Evolutionary conservation across 2,888 invertebrate species (phyloP), one percentile per base, ranked within the genome.

Genomic region (Hesperia comma): DNA sequence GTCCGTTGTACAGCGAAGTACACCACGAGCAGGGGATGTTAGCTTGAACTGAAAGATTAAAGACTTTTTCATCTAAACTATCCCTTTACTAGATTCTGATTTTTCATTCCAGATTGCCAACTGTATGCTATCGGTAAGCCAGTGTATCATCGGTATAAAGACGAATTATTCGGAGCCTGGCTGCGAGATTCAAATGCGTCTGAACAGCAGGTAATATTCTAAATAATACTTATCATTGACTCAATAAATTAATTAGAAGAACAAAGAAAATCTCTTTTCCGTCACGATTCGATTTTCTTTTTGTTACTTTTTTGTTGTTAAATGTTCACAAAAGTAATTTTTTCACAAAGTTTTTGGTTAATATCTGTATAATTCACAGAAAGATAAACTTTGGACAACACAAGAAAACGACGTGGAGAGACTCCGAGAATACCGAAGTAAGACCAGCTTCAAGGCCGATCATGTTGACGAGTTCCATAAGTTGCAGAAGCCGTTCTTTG

Each of bases 51-150:
- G n/a, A n/a, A n/a, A n/a, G n/a, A n/a, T n/a, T n/a, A n/a, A n/a
- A n/a, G n/a, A n/a, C n/a, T n/a, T n/a, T n/a, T n/a, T n/a, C n/a
- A n/a, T n/a, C n/a, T n/a, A n/a, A n/a, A n/a, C n/a, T n/a, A n/a
- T n/a, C n/a, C n/a, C n/a, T 12, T 0, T 8, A 12, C 37, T 37
- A 37, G 10, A 14, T 53, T 15, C 32, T 32, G n/a, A n/a, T 26
- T 53, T 19, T 43, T 55, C 46, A 54, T 60, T 63, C 33, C 86
- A 97, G 98, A 97, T 85, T 98, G 98, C 79, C 95, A 96, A 70
- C 93, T 99, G 14, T 97, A 97, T 79, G 97, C 97, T 0, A 97
- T 99, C 57, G 99, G 99, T 0, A 99, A 98, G 79, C 98, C 99
- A 0, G 97, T 99, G 0, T 98, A 96, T 82, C 96, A 97, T 81